phyloP scores from a whole-genome alignment of 2,888 invertebrate species.

The Euplexia lucipara region DNA sequence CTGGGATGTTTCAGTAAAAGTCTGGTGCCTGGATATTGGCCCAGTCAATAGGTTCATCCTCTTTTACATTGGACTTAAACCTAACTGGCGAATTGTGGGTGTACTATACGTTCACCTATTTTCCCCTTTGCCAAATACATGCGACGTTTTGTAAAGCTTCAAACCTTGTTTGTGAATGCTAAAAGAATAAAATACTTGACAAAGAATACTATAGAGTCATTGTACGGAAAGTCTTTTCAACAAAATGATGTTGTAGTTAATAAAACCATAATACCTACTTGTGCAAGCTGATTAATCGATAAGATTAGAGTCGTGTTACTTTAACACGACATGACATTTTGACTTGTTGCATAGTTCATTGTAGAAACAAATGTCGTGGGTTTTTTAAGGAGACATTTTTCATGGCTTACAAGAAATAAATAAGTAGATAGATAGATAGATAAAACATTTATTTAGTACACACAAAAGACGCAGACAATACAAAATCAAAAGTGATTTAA shows the following conservation, averaged over 20 bases:
- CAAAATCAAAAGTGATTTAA: too few relatives aligned
- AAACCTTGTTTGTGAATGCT: background rate
- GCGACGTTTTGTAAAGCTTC: too few relatives aligned
- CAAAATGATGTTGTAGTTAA: background rate
- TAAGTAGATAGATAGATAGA: too few relatives aligned
- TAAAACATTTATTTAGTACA: too few relatives aligned
- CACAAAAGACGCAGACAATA: too few relatives aligned
- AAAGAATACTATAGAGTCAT: constrained; percentile 8
- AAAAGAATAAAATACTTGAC: background rate
- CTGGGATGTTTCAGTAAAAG: too few relatives aligned
- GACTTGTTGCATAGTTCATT: constrained; percentile 38
- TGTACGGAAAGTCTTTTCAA: background rate
- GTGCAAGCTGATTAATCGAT: constrained; percentile 27
- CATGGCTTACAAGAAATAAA: background rate
- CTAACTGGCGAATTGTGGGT: too few relatives aligned
- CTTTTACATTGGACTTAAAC: too few relatives aligned
- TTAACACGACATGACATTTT: constrained; percentile 33
- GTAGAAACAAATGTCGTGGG: constrained; percentile 12
- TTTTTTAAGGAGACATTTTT: background rate
- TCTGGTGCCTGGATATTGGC: too few relatives aligned
- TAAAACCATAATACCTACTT: constrained; percentile 10
- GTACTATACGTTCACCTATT: too few relatives aligned
- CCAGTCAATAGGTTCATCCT: too few relatives aligned
- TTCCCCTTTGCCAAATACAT: too few relatives aligned
- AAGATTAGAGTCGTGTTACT: constrained; percentile 12